Evolutionary conservation across 2,113 vertebrate genomes (phyloP), one percentile per base, ranked within the genome.

Genomic region (Myrmophylax atrothorax): DNA sequence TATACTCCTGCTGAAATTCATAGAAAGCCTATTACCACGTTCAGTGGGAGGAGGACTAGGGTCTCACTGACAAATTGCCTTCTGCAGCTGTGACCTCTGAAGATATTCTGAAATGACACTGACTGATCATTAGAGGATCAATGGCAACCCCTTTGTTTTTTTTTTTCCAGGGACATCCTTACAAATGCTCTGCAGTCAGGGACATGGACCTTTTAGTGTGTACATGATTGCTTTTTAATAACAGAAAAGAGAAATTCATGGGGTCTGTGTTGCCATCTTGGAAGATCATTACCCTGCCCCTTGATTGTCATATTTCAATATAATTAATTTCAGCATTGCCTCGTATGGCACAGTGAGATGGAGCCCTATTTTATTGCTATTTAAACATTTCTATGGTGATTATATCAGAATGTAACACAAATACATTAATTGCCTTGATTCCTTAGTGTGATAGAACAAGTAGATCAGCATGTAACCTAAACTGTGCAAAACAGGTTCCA

Each of bases 61-160:
- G 37, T 88, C 38, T 78, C 52, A 46, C 50, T 89, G 80, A 50
- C 44, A 56, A 86, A 84, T 84, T 86, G 58, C 84, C 72, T 79
- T 94, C 94, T 92, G 49, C 73, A 62, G 52, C 89, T 81, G 66
- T 94, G 91, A 89, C 62, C 86, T 79, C 55, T 87, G 96, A 96
- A 90, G 83, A 80, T n/a, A 50, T 46, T 85, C 26, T 81, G 90
- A 93, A 93, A 64, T 46, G 14, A 60, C 78, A 78, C 58, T 63
- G 72, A 40, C 63, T 87, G 75, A 56, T 81, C 68, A 92, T 42
- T 83, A 94, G 73, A 68, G 31, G 40, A 90, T 85, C 8, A 10
- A 17, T 52, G 47, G 53, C 58, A 89, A 76, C 74, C 47, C 49
- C 66, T 89, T 63, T 29, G 14, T 49, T 87, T 86, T 42, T 87